phyloP scores from a whole-genome alignment of 2,113 vertebrate species.

The Passer montanus region DNA sequence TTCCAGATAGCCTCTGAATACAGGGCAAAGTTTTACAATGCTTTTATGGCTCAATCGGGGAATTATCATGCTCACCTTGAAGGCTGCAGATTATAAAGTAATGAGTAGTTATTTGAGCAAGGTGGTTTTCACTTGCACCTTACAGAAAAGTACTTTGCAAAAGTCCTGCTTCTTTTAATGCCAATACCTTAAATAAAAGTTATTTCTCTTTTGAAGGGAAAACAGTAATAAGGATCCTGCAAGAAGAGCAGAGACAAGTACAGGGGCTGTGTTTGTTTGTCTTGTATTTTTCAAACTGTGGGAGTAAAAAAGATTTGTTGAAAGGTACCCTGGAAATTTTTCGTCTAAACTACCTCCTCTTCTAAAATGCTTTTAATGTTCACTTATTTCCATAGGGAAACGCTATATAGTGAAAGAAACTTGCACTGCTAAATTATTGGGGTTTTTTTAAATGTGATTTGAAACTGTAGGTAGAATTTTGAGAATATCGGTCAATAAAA shows the following conservation, averaged over 20 bases:
- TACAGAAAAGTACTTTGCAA: not conserved
- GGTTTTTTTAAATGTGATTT: not conserved
- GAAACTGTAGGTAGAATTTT: not conserved
- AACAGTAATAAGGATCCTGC: not conserved
- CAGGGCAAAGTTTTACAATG: constrained; percentile 80
- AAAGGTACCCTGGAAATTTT: not conserved
- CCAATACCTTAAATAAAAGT: not conserved
- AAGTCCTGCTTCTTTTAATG: not conserved
- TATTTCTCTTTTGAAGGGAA: not conserved
- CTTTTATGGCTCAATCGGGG: constrained; percentile 65
- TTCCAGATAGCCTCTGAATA: constrained; percentile 59
- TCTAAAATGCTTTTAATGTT: not conserved
- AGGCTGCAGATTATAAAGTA: constrained; percentile 60
- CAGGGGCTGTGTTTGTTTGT: not conserved
- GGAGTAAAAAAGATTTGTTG: not conserved
- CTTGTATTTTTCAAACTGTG: not conserved
- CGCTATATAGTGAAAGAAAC: not conserved
- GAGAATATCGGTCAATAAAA: not conserved
- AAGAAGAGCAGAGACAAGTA: not conserved
- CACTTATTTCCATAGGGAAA: not conserved
- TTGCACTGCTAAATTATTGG: not conserved
- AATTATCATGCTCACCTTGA: constrained; percentile 56
- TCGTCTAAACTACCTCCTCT: not conserved
- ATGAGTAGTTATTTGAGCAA: constrained; percentile 75
- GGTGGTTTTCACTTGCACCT: constrained; percentile 48